Base-by-base conservation (phyloP, 2,113 vertebrate genomes). In the Chaetodon trifascialis region DNA sequence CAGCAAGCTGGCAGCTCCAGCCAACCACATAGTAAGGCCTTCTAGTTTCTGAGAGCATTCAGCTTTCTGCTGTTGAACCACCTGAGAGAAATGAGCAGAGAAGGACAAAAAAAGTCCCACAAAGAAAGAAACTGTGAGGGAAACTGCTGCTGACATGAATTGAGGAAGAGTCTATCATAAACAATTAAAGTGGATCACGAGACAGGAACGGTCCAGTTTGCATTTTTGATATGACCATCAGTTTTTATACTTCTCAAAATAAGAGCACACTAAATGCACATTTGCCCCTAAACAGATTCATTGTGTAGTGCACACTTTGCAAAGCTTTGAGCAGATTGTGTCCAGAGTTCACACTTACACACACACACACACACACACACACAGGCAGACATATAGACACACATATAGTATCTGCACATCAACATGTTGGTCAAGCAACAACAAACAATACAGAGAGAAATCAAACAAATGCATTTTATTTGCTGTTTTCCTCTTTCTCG, bases 11-110 rank as follows among this genome's bases (percentile, higher is more conserved):
- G 97, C 96, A 1, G 97, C 96, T 74, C 96, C 95, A 11, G 92
- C 93, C 86, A 97, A 91, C 97, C 97, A 99, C 90, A 58, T 79
- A 56, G 91, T 93, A 65, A 99, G 95, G 74, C 96, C 96, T 4
- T 97, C 96, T 73, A 99, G 90, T 86, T 97, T 97, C 92, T 92
- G 95, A 1, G 96, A 95, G 78, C 96, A 98, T 63, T 96, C 96
- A 9, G 94, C 94, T 90, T 97, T 97, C 80, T 99, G 97, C 92
- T 98, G 96, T 85, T 99, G 96, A 51, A 97, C 95, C 2, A 97
- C 96, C 98, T 99, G 92, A 77, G 66, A 51, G 19, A 25, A 64
- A 67, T 1, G 38, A 71, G 16, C 5, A 51, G 36, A 15, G 36
- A 60, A 38, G 6, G 63, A 36, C 11, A 42, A 2, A 54, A 34